Evolutionary conservation across 2,113 vertebrate species (phyloP).

Genomic region (Cygnus atratus): DNA sequence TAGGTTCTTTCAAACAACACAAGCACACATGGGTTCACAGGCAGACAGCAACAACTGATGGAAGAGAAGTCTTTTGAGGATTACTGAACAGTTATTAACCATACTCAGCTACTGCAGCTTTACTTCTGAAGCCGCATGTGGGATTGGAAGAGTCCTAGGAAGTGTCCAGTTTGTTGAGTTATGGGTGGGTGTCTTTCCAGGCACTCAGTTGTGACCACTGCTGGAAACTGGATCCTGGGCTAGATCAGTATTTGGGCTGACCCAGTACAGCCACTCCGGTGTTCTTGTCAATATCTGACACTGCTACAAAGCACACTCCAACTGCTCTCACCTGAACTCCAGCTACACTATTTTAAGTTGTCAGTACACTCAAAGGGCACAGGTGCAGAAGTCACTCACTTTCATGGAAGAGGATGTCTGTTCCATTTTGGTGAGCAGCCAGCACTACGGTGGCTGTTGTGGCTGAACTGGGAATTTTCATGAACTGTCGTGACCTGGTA

Average conservation of each 20-base stretch:
- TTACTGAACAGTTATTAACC: background rate
- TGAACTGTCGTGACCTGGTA: background rate
- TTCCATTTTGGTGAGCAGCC: background rate
- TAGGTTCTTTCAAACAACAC: background rate
- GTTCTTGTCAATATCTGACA: background rate
- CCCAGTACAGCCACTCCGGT: background rate
- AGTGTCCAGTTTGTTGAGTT: fast-evolving
- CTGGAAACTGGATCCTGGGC: background rate
- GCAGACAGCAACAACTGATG: background rate
- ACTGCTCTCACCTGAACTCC: background rate
- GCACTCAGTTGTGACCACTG: background rate
- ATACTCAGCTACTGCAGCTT: background rate
- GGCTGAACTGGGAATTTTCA: background rate
- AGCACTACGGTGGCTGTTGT: background rate
- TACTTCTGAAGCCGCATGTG: background rate
- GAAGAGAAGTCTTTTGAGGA: background rate
- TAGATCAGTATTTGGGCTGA: background rate
- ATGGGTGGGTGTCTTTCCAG: background rate
- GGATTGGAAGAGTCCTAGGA: background rate
- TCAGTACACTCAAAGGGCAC: background rate
- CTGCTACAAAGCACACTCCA: background rate
- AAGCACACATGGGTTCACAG: background rate
- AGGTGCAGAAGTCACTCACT: background rate
- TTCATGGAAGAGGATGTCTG: background rate
- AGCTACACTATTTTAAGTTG: background rate